Percentiles rank a stretch among this genome's conserved stretches.
These are phyloP conservation scores for Synergus gifuensis DNA, from an alignment of 2,888 invertebrate genomes.

Conservation along the genomic window DNA sequence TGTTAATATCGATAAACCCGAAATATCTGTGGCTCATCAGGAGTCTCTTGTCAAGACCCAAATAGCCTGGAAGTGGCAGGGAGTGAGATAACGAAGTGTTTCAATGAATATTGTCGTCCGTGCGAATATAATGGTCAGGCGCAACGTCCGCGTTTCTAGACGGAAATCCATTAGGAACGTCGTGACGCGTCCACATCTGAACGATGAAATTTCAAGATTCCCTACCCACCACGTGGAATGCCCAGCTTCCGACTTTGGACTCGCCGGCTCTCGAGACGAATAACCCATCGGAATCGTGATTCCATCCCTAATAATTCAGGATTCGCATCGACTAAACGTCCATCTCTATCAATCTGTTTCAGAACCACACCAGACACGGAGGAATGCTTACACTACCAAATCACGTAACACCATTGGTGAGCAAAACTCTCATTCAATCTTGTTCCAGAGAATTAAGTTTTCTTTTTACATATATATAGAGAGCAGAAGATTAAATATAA, in stretches of 20 bases:
- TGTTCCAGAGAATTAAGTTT: background rate
- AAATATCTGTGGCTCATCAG: constrained; percentile 18
- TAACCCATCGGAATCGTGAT: constrained; percentile 28
- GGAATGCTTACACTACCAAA: background rate
- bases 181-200: constrained; percentile 52
- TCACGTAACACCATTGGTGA: constrained; percentile 27
- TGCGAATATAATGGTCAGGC: constrained; percentile 7
- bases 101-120: constrained; percentile 16
- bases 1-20: background rate
- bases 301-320: constrained; percentile 55
- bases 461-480: background rate
- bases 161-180: constrained; percentile 53
- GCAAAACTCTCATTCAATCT: constrained; percentile 7
- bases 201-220: constrained; percentile 55
- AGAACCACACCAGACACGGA: constrained; percentile 16
- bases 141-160: constrained; percentile 12
- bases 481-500: too few relatives aligned
- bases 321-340: constrained; percentile 54
- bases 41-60: constrained; percentile 20
- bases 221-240: constrained; percentile 49
- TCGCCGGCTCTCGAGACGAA: constrained; percentile 45
- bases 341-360: constrained; percentile 55
- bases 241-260: constrained; percentile 47
- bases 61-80: constrained; percentile 14
- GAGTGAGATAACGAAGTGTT: constrained; percentile 23